Conservation (phyloP, 2,797 vertebrate genomes). For the Atherinosoma microstoma region DNA sequence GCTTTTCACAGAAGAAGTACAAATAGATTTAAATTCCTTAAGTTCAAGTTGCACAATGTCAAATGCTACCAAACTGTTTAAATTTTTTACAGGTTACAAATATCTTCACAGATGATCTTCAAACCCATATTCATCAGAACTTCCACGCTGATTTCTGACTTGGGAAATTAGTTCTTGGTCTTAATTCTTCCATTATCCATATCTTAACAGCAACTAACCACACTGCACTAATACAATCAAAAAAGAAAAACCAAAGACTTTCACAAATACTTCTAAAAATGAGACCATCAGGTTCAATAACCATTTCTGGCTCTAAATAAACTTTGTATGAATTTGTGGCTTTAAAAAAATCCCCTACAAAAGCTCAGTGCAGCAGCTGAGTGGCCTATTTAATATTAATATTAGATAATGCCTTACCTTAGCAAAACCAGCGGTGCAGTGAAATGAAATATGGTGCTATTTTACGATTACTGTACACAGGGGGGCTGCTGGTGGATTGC, state of each 20-base stretch:
- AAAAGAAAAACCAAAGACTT: not conserved
- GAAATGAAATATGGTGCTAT: conserved; percentile 24
- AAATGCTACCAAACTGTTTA: not conserved
- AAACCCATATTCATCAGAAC: not conserved
- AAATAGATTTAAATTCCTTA: not conserved
- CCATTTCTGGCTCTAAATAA: not conserved
- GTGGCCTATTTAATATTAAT: conserved; percentile 25
- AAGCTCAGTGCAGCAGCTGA: conserved; percentile 8
- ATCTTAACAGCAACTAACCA: not conserved
- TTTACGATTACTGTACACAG: conserved; percentile 1
- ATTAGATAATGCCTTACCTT: conserved; percentile 10
- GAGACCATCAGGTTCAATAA: not conserved
- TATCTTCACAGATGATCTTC: not conserved
- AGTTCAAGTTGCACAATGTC: not conserved
- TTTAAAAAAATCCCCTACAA: not conserved
- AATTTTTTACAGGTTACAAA: too few species aligned
- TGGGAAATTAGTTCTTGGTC: not conserved
- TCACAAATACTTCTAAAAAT: not conserved
- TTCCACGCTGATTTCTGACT: not conserved
- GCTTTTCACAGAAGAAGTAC: not conserved
- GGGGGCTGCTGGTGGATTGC: not conserved
- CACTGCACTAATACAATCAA: not conserved
- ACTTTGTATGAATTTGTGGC: not conserved
- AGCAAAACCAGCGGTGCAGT: conserved; percentile 12
- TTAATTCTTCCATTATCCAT: not conserved